phyloP scores from a whole-genome alignment of 2,797 vertebrate genomes.

The Smutsia temminckii region DNA sequence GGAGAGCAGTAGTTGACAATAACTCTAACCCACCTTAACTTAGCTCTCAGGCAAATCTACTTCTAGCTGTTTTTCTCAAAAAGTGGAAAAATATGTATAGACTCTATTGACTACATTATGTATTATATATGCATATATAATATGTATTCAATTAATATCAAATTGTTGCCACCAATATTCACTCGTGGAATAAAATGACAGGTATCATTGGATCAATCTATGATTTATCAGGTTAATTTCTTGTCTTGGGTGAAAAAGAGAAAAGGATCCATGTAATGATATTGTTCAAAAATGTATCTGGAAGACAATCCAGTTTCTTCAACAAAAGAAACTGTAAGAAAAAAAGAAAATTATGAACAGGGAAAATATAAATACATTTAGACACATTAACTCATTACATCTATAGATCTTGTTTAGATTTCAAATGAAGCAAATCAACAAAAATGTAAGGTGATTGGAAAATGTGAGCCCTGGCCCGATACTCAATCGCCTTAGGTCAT shows the following conservation, averaged over 20 bases:
- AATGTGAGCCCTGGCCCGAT: not conserved
- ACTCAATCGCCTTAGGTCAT: not conserved
- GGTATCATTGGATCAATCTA: not conserved
- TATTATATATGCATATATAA: not conserved
- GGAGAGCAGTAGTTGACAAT: not conserved
- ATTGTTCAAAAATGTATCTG: not conserved
- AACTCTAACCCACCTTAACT: not conserved
- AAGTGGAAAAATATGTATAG: not conserved
- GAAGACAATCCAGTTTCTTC: not conserved
- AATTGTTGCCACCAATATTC: not conserved
- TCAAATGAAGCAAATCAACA: not conserved
- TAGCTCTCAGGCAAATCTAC: constrained; percentile 35
- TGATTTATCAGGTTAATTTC: not conserved
- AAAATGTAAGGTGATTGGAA: not conserved
- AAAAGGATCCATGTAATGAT: not conserved
- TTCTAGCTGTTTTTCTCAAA: not conserved
- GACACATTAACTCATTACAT: not conserved
- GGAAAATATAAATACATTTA: not conserved
- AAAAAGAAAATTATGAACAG: not conserved
- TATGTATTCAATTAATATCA: not conserved
- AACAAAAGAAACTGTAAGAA: not conserved
- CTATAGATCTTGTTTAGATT: not conserved
- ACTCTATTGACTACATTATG: too few relatives aligned
- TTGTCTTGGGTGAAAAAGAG: not conserved
- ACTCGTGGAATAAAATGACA: not conserved